A percentile compares a stretch with the other conserved stretches of the same genome.
phyloP scores from a whole-genome alignment of 2,888 invertebrate species.

The Anarsia innoxiella region DNA sequence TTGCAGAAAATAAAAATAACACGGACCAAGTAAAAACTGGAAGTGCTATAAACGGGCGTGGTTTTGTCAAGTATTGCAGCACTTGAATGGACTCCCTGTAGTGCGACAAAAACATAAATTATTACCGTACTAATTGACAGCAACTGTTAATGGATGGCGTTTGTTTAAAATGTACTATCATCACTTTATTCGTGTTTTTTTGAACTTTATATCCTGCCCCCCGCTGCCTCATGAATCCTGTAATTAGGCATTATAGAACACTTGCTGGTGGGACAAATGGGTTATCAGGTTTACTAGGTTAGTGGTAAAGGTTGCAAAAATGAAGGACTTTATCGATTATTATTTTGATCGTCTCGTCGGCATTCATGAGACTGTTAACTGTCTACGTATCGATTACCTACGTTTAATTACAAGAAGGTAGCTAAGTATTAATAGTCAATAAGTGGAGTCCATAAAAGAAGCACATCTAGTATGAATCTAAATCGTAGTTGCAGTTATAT shows the following conservation, averaged over 20 bases:
- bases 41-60: conserved; percentile 10
- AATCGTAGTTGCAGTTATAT: conserved; percentile 14
- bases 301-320: no score
- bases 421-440: no score
- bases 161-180: conserved; percentile 3
- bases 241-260: background rate
- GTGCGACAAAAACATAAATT: conserved; percentile 5
- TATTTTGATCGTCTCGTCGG: no score
- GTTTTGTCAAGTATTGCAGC: conserved; percentile 5
- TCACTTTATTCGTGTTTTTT: conserved; percentile 4
- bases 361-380: no score
- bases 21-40: conserved; percentile 2
- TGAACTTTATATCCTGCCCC: background rate
- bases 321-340: no score
- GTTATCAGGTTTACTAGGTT: no score
- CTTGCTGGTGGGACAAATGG: background rate
- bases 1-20: conserved; percentile 9
- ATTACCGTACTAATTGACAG: conserved; percentile 8
- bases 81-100: conserved; percentile 4
- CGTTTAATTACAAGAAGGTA: no score
- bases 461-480: no score
- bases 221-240: background rate
- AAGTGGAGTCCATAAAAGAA: no score
- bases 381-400: no score
- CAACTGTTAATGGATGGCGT: conserved; percentile 4